Percentiles rank a stretch among this genome's conserved stretches.
These are phyloP conservation scores for Thamnophis elegans DNA, from an alignment of 2,797 vertebrate species.

Conservation along the genomic window DNA sequence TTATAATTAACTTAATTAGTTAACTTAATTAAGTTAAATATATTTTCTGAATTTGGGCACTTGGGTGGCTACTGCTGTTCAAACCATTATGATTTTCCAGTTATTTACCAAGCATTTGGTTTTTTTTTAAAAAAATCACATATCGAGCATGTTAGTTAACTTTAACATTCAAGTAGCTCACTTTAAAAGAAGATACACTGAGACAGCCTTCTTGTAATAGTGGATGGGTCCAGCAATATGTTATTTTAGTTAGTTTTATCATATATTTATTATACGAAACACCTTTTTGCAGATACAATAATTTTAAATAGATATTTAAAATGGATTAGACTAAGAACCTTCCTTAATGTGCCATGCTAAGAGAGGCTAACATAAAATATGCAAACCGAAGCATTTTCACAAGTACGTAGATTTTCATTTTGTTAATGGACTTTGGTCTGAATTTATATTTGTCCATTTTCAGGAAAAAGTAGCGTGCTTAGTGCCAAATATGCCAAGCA, in stretches of 20 bases:
- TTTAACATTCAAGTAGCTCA: background rate
- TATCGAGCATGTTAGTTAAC: background rate
- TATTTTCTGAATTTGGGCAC: background rate
- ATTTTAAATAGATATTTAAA: background rate
- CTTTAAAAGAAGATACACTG: background rate
- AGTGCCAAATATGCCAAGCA: background rate
- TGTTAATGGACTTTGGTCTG: conserved; percentile 33
- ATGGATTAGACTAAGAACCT: background rate
- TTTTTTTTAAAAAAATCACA: background rate
- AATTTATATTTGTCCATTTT: conserved; percentile 41
- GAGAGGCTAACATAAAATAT: conserved; percentile 25
- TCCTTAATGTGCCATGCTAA: background rate
- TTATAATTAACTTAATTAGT: background rate
- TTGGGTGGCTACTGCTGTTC: background rate
- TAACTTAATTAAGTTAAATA: background rate
- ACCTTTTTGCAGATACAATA: background rate
- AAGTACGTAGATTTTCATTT: conserved; percentile 30
- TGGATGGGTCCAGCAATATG: no score
- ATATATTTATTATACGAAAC: background rate
- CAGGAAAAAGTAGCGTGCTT: conserved; percentile 24
- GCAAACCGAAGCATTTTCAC: background rate
- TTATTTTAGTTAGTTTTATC: background rate
- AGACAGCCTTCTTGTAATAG: background rate
- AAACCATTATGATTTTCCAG: background rate
- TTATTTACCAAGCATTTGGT: background rate